These are phyloP conservation scores for Amphimallon solstitiale DNA, from an alignment of 2,888 invertebrate genomes.

Conservation along the genomic window DNA sequence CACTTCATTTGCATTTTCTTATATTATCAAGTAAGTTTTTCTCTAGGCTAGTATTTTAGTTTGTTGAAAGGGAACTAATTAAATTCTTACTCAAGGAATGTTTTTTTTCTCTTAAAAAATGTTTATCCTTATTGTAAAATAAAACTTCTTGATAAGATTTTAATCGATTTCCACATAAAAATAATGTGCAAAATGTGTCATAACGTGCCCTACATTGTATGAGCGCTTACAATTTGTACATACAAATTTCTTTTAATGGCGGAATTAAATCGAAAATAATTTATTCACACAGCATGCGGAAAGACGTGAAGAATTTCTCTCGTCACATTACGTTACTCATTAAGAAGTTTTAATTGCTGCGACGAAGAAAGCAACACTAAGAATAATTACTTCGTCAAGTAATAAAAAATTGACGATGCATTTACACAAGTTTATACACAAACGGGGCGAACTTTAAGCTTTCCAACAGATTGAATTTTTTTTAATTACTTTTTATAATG, in stretches of 20 bases:
- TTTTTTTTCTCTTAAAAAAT: too few relatives aligned
- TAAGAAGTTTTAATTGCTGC: conserved; percentile 23
- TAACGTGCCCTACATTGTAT: too few relatives aligned
- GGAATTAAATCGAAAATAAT: background rate
- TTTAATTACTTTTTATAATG: background rate
- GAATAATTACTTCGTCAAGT: conserved; percentile 23
- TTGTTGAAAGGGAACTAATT: too few relatives aligned
- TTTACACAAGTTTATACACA: conserved; percentile 6
- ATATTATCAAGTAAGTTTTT: too few relatives aligned
- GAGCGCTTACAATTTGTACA: too few relatives aligned
- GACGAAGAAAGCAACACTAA: conserved; percentile 5
- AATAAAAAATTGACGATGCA: conserved; percentile 26
- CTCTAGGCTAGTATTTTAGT: too few relatives aligned
- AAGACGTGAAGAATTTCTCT: conserved; percentile 3
- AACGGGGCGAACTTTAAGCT: background rate
- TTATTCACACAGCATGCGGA: conserved; percentile 1
- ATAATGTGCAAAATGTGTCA: too few relatives aligned
- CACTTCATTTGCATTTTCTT: too few relatives aligned
- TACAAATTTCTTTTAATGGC: background rate
- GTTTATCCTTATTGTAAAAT: too few relatives aligned
- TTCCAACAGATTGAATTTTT: background rate
- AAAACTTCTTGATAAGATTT: too few relatives aligned
- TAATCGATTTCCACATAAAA: too few relatives aligned
- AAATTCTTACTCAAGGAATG: too few relatives aligned
- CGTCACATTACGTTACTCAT: conserved; percentile 9